Base-by-base conservation (phyloP, 2,113 vertebrate species). In the Colistium nudipinnis region DNA sequence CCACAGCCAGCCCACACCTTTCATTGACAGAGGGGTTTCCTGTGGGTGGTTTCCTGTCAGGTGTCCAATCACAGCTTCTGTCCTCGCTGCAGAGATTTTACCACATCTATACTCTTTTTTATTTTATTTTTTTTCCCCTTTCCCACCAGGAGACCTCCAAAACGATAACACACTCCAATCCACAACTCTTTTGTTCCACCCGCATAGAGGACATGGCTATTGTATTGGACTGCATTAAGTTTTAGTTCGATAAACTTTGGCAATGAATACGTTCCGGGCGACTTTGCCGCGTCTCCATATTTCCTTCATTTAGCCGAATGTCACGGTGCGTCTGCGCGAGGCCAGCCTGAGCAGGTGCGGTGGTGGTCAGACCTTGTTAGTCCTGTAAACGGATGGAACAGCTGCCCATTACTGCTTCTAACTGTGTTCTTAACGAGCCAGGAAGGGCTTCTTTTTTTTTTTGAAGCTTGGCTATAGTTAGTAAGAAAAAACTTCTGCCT, bases 1-100 rank as follows among this genome's bases (percentile, higher is more conserved):
- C 65, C 53, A 45, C 61, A 75, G 62, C 82, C 70, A 68, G 57
- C 36, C 48, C 55, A 57, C 55, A 57, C 66, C 10, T 78, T 59
- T 81, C 66, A 78, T 53, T 69, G 57, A 59, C 62, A 59, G 28
- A 27, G 78, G 74, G 36, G 22, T 59, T 53, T 47, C 63, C 67
- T 65, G 59, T 67, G 69, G 63, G 71, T 73, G 54, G 62, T 47
- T 76, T 53, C 22, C 65, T 75, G 70, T 84, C 70, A 62, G 7
- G 56, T 20, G 47, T 64, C 60, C 65, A 75, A 70, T 59, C 59
- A 64, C n/a, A 53, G 59, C 13, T 22, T 19, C 16, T 22, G 16
- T 27, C 47, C 20, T 39, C 27, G 48, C 74, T 19, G 63, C 69
- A 67, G 64, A 62, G 63, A 69, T 70, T 65, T 56, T n/a, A 41